Conservation (phyloP, 1,140 invertebrate genomes). For the Ptiloglossa arizonensis region DNA sequence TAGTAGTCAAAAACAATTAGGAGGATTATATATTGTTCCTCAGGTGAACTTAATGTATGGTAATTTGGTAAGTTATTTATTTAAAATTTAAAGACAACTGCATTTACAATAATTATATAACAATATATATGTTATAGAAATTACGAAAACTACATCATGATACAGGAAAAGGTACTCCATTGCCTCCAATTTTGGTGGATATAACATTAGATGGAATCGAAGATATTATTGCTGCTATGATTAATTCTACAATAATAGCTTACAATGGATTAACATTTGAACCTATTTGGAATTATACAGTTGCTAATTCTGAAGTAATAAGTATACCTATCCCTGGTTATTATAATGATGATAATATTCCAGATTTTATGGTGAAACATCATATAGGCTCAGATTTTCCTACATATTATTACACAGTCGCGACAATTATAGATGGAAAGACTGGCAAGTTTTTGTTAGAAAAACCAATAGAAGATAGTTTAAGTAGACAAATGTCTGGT, state of each 20-base stretch:
- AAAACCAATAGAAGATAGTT: conserved; percentile 85
- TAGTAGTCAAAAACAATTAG: conserved; percentile 88
- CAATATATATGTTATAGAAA: conserved; percentile 70
- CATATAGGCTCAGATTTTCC: conserved; percentile 89
- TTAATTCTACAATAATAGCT: conserved; percentile 88
- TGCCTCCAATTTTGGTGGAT: conserved; percentile 89
- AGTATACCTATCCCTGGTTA: conserved; percentile 91
- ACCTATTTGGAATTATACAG: conserved; percentile 88
- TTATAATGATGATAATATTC: conserved; percentile 91
- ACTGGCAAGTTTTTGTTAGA: conserved; percentile 86
- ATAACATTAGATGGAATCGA: conserved; percentile 88
- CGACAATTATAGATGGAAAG: conserved; percentile 87
- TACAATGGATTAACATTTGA: conserved; percentile 87
- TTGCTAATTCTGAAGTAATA: conserved; percentile 84
- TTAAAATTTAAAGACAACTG: neutral
- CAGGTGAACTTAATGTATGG: conserved; percentile 83
- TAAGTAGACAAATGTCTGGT: conserved; percentile 86
- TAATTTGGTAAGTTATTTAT: conserved; percentile 80
- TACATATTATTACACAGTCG: conserved; percentile 88
- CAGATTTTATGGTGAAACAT: conserved; percentile 92
- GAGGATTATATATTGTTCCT: conserved; percentile 86
- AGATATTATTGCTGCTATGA: conserved; percentile 89
- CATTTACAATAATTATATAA: conserved; percentile 16
- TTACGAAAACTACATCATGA: conserved; percentile 78
- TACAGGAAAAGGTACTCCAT: conserved; percentile 81